A percentile compares a stretch with the other conserved stretches of the same genome.
Evolutionary conservation across 1,140 invertebrate species (phyloP).

Genomic region (Papilio glaucus): DNA sequence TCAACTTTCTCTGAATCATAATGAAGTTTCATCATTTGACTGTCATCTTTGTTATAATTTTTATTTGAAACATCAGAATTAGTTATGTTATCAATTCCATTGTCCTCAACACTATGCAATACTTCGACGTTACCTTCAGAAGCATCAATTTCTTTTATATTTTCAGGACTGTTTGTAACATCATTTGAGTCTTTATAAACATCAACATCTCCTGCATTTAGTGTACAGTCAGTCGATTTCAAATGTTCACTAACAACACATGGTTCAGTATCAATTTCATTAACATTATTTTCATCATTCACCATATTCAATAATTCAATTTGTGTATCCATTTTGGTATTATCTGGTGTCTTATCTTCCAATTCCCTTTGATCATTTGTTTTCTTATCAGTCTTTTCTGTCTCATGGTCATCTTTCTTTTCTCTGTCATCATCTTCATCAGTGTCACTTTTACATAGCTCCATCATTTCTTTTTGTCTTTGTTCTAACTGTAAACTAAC

Average conservation of each 20-base stretch:
- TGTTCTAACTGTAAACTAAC: slow-evolving; percentile 81
- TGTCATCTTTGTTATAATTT: slow-evolving; percentile 47
- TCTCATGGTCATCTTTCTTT: slow-evolving; percentile 14
- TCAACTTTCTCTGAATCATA: slow-evolving; percentile 59
- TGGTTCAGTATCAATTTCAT: not conserved
- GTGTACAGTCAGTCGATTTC: not conserved
- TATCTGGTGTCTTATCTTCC: not conserved
- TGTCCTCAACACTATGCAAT: slow-evolving; percentile 25
- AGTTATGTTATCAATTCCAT: slow-evolving; percentile 19
- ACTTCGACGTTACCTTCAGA: slow-evolving; percentile 25
- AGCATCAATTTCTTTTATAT: slow-evolving; percentile 34
- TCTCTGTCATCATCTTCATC: slow-evolving; percentile 55
- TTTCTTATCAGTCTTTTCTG: not conserved
- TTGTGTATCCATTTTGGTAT: not conserved
- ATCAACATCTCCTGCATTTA: not conserved
- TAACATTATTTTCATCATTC: not conserved
- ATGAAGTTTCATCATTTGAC: slow-evolving; percentile 58
- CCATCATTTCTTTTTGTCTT: slow-evolving; percentile 84
- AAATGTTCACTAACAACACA: not conserved
- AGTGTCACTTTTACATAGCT: slow-evolving; percentile 85
- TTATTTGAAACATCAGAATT: slow-evolving; percentile 13
- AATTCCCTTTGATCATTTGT: not conserved
- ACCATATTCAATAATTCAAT: not conserved
- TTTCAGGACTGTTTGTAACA: slow-evolving; percentile 33
- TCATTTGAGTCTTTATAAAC: not conserved